Base-by-base conservation (phyloP, 2,113 vertebrate species). In the Montifringilla adamsi region DNA sequence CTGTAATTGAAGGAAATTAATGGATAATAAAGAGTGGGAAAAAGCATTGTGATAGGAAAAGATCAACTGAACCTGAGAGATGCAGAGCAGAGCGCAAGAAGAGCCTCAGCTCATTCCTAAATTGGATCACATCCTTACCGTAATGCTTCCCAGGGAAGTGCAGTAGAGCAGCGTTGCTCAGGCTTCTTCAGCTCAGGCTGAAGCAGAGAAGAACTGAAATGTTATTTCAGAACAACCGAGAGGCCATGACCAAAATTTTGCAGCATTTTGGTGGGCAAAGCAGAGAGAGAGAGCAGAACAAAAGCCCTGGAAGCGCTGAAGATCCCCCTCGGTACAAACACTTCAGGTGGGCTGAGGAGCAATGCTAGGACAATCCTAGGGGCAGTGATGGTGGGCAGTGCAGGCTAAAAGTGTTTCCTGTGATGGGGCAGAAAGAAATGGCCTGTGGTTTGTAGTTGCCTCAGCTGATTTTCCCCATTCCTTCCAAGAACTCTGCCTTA, bases 1-100 rank as follows among this genome's bases (percentile, higher is more conserved):
- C 43, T 88, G 28, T 86, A 93, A 90, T 20, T 75, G 75, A 78
- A 96, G 75, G 74, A 94, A 96, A 90, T 66, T 10, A 85, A 69
- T 81, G 90, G 59, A 26, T 74, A 76, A 88, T 87, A 58, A 90
- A 56, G 37, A 83, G 59, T 58, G 33, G 19, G 44, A 5, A 66
- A 76, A 90, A 86, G 21, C 30, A 77, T 10, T 17, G 39, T 77
- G 47, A 21, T 55, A 75, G 62, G n/a, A 83, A 43, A 90, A 86
- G 46, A 50, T 46, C 4, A 26, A 11, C 4, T 44, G 43, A 88
- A 80, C 15, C 7, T 21, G 35, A 80, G 64, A 70, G 35, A 37
- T 64, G 35, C 39, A 39, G 85, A 94, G 27, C 55, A 74, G 79
- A 90, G 20, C 58, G 69, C 24, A 78, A 15, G 62, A 77, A 85